phyloP scores from a whole-genome alignment of 2,888 invertebrate species.

The Netelia virgata region DNA sequence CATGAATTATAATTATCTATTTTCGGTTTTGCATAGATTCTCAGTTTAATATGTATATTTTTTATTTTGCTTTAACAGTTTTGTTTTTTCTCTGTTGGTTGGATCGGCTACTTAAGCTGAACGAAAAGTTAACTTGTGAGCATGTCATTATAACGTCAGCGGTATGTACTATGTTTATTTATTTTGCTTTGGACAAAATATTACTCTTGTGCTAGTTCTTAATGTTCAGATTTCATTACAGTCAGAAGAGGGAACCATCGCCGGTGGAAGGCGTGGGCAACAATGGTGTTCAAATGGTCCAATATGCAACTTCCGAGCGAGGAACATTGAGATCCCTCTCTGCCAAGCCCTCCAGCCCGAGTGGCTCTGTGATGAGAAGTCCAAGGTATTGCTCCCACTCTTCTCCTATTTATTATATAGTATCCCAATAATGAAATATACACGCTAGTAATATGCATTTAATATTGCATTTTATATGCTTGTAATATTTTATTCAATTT shows the following conservation, averaged over 20 bases:
- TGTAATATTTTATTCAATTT: conserved; percentile 30
- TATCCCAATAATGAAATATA: not conserved
- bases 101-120: conserved; percentile 61
- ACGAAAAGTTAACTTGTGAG: conserved; percentile 74
- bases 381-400: conserved; percentile 77
- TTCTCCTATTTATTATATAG: not conserved
- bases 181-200: conserved; percentile 35
- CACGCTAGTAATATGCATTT: too few relatives aligned
- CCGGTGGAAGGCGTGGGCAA: conserved; percentile 82
- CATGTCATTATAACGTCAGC: conserved; percentile 68
- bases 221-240: conserved; percentile 71
- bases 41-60: conserved; percentile 49
- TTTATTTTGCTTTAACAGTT: conserved; percentile 56
- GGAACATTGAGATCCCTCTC: conserved; percentile 88
- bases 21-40: conserved; percentile 60
- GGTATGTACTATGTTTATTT: conserved; percentile 67
- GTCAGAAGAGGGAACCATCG: conserved; percentile 82
- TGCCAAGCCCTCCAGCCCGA: conserved; percentile 83
- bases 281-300: conserved; percentile 88
- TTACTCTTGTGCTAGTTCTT: conserved; percentile 1
- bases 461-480: too few relatives aligned
- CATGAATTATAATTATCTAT: conserved; percentile 35
- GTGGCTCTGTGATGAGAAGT: conserved; percentile 79
- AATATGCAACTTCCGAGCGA: conserved; percentile 87
- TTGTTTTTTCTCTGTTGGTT: conserved; percentile 48